phyloP scores from a whole-genome alignment of 2,888 invertebrate species.

The Pammene aurita region DNA sequence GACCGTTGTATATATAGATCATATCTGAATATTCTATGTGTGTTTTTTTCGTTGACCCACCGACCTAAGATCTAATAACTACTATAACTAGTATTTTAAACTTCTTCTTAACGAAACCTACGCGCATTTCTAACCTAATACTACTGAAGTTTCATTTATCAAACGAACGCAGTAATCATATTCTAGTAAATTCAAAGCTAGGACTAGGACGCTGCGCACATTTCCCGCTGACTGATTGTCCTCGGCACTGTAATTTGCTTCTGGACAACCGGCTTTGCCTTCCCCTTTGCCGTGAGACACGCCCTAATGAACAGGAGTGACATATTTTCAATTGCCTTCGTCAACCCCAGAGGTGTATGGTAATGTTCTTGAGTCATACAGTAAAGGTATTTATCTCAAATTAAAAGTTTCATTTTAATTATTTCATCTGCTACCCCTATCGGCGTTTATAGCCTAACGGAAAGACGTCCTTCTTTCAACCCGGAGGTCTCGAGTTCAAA shows the following conservation, averaged over 20 bases:
- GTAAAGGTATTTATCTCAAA: neutral
- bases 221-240: constrained; percentile 38
- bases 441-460: too few species aligned
- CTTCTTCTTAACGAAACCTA: neutral
- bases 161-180: constrained; percentile 8
- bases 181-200: constrained; percentile 41
- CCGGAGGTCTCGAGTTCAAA: too few species aligned
- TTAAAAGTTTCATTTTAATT: too few species aligned
- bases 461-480: too few species aligned
- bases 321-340: constrained; percentile 40
- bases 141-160: neutral
- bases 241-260: constrained; percentile 55
- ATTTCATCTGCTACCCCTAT: too few species aligned
- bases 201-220: constrained; percentile 20
- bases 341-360: neutral
- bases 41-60: too few species aligned
- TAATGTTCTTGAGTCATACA: neutral
- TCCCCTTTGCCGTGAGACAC: constrained; percentile 44
- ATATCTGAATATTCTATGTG: too few species aligned
- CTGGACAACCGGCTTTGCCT: constrained; percentile 52
- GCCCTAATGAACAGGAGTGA: constrained; percentile 43
- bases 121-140: neutral
- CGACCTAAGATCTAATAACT: neutral
- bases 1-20: neutral
- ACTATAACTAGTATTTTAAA: neutral